Evolutionary conservation across 2,888 invertebrate genomes (phyloP), one percentile per base, ranked within the genome.

Genomic region (Cryptophagus acutangulus): DNA sequence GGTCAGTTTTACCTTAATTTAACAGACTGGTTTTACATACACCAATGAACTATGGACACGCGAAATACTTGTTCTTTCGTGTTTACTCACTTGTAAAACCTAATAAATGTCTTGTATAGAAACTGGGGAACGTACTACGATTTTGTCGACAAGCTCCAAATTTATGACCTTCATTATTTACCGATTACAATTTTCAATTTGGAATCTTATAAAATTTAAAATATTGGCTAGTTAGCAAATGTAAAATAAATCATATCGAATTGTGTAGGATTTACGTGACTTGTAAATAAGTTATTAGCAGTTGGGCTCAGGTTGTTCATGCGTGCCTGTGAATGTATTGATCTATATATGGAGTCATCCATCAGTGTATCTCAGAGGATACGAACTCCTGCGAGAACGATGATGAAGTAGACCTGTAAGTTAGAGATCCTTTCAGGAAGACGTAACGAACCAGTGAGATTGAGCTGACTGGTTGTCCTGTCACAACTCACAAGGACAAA

Each of bases 311-410:
- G 58, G 58, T 59, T 63, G 64, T 63, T 62, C 63, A 63, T 65
- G 65, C 65, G 65, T 65, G 65, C 55, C 60, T 51, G 53, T 55
- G 57, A n/a, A 61, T 61, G 63, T 64, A 65, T 65, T 63, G 65
- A 65, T 65, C 64, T 63, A 63, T 62, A 62, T 64, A 62, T 65
- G 62, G 62, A 66, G 65, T 63, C 66, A 66, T 66, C 66, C 65
- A 66, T 66, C 66, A 65, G 62, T 61, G 59, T 62, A 62, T 62
- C 58, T 61, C 58, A 52, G 57, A 54, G 55, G 51, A 53, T 54
- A 50, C 54, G 56, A 58, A 15, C 58, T 54, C 57, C 54, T 52
- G 57, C 55, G 58, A n/a, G n/a, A n/a, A n/a, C 52, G 4, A 31
- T 31, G 31, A 31, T 9, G 31, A 16, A 15, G 31, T 31, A 16